Percentiles rank a stretch among this genome's conserved stretches.
These are phyloP conservation scores for Zoroaster sp. DNA, from an alignment of 53 echinoderm and acorn worm genomes.

Conservation along the genomic window DNA sequence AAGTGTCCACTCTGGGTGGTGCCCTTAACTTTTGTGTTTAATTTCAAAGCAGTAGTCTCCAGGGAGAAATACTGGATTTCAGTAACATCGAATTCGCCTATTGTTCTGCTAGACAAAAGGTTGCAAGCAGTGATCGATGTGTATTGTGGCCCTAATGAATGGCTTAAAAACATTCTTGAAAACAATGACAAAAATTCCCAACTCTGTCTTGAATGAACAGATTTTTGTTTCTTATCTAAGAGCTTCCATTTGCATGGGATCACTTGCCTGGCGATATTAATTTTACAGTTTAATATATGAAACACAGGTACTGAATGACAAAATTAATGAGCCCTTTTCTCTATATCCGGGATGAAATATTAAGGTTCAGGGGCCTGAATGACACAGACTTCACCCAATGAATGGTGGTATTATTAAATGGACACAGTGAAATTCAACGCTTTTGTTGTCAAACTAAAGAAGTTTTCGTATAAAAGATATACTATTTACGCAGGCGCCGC, in stretches of 20 bases:
- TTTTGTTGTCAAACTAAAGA: neutral
- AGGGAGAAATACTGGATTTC: constrained; percentile 11
- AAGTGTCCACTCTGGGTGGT: neutral
- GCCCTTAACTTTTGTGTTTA: neutral
- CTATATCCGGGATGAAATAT: neutral
- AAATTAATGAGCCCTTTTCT: neutral
- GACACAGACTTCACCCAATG: neutral
- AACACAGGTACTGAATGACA: too few relatives aligned
- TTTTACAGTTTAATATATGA: too few relatives aligned
- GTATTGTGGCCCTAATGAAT: neutral
- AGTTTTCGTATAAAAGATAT: neutral
- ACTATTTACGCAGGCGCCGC: neutral
- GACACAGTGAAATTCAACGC: neutral
- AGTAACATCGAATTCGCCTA: neutral
- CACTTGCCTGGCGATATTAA: too few relatives aligned
- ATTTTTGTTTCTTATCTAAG: too few relatives aligned
- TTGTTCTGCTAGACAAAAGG: constrained; percentile 6
- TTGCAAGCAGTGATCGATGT: neutral
- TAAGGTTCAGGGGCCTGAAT: neutral
- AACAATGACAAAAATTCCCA: neutral
- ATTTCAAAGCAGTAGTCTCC: neutral
- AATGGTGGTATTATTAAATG: neutral
- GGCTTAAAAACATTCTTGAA: neutral
- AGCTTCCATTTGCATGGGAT: too few relatives aligned
- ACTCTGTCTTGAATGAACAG: neutral